A percentile compares a stretch with the other conserved stretches of the same genome.
Conservation (phyloP, 2,797 vertebrate species). For the Anguilla megastoma region DNA sequence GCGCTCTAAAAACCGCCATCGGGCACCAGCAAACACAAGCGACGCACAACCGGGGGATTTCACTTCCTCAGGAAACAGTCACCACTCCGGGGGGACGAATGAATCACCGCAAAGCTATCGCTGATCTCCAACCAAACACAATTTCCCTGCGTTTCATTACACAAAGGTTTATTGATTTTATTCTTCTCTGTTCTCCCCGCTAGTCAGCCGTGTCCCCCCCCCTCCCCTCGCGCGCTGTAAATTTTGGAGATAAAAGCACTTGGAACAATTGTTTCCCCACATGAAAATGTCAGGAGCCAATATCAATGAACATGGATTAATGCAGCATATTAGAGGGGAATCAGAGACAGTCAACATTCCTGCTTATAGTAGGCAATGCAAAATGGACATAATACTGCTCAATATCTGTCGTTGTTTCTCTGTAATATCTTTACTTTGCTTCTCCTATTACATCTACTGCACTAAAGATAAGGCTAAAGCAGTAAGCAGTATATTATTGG, state of each 20-base stretch:
- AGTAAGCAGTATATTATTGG: too few relatives aligned
- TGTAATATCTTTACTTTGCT: background rate
- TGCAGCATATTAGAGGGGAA: constrained; percentile 6
- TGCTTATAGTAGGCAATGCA: background rate
- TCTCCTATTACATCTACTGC: background rate
- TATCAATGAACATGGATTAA: background rate
- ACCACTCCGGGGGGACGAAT: background rate
- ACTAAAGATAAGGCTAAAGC: background rate
- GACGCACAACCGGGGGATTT: constrained; percentile 16
- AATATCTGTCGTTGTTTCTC: background rate
- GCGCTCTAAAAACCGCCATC: background rate
- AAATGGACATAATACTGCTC: background rate
- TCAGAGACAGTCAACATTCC: background rate
- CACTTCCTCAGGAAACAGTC: background rate
- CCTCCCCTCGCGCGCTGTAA: background rate
- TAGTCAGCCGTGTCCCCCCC: background rate
- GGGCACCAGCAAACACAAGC: background rate
- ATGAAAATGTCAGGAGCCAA: constrained; percentile 8
- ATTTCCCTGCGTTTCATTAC: constrained; percentile 15
- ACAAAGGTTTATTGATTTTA: constrained; percentile 16
- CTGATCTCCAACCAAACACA: background rate
- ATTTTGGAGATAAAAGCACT: constrained; percentile 9
- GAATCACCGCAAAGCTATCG: background rate
- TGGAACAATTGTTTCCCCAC: constrained; percentile 13
- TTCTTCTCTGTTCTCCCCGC: background rate